A percentile compares a stretch with the other conserved stretches of the same genome.
Conservation (phyloP, 2,797 vertebrate genomes). For the Notoglanidium macrostoma region DNA sequence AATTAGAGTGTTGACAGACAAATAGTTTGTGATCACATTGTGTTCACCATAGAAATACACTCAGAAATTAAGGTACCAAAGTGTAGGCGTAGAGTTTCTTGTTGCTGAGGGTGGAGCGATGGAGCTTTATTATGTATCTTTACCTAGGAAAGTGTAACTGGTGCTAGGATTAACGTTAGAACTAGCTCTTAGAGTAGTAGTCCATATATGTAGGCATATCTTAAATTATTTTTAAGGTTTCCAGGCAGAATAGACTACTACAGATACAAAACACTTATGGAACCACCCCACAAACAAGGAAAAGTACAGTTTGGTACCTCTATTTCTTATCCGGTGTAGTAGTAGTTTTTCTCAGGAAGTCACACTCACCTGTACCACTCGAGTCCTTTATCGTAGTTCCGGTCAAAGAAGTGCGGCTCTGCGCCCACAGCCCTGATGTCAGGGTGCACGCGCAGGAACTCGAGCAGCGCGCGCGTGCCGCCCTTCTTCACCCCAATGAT, state of each 20-base stretch:
- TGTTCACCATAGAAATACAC: not conserved
- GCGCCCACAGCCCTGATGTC: conserved; percentile 91
- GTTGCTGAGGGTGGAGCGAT: not conserved
- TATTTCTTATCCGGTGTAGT: not conserved
- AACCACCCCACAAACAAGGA: not conserved
- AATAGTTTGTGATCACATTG: not conserved
- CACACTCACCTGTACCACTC: conserved; percentile 86
- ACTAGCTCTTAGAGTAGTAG: not conserved
- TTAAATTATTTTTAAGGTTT: not conserved
- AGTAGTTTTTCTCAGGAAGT: not conserved
- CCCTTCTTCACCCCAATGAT: conserved; percentile 97
- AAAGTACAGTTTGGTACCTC: not conserved
- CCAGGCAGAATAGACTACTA: not conserved
- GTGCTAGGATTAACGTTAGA: not conserved
- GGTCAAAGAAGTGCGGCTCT: conserved; percentile 95
- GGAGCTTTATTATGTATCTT: not conserved
- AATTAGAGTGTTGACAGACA: not conserved
- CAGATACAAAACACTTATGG: not conserved
- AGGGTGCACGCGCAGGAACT: conserved; percentile 91
- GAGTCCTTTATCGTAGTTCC: conserved; percentile 89
- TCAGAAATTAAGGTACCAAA: not conserved
- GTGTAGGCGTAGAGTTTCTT: not conserved
- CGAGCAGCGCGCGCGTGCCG: conserved; percentile 92
- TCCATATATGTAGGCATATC: not conserved
- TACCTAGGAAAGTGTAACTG: not conserved